Conservation (phyloP, 2,113 vertebrate species). For the Psettodes erumei region DNA sequence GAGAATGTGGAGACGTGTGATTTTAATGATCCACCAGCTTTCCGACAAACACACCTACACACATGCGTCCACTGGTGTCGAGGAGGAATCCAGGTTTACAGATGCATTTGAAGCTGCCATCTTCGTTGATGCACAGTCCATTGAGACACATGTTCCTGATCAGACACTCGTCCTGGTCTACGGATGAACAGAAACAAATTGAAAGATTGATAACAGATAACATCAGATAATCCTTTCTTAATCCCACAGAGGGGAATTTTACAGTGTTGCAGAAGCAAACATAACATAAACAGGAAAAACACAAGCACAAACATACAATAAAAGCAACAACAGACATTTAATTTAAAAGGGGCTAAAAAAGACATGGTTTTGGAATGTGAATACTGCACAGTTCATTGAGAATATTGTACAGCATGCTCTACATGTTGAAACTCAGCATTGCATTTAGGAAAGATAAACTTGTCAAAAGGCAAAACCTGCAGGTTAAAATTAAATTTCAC, state of each 20-base stretch:
- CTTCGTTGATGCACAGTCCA: constrained; percentile 97
- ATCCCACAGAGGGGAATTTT: background rate
- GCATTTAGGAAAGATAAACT: too few species aligned
- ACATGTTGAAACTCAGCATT: too few species aligned
- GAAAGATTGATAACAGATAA: background rate
- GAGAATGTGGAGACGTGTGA: background rate
- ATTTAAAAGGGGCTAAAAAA: too few species aligned
- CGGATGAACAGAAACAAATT: constrained; percentile 23
- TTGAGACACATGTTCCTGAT: constrained; percentile 96
- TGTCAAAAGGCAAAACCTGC: too few species aligned
- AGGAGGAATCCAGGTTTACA: constrained; percentile 95
- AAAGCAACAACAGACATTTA: too few species aligned
- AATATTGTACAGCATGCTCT: too few species aligned
- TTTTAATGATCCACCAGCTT: background rate
- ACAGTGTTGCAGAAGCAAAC: background rate
- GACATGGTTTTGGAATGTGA: too few species aligned
- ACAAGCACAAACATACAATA: too few species aligned
- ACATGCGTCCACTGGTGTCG: constrained; percentile 81
- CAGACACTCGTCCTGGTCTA: constrained; percentile 97
- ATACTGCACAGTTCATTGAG: too few species aligned
- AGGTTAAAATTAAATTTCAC: too few species aligned
- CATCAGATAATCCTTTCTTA: background rate
- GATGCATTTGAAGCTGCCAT: constrained; percentile 98
- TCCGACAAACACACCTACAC: constrained; percentile 76
- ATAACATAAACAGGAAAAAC: too few species aligned